These are phyloP conservation scores for Ascidia mentula DNA, from an alignment of 23 tunicate genomes.

Conservation along the genomic window DNA sequence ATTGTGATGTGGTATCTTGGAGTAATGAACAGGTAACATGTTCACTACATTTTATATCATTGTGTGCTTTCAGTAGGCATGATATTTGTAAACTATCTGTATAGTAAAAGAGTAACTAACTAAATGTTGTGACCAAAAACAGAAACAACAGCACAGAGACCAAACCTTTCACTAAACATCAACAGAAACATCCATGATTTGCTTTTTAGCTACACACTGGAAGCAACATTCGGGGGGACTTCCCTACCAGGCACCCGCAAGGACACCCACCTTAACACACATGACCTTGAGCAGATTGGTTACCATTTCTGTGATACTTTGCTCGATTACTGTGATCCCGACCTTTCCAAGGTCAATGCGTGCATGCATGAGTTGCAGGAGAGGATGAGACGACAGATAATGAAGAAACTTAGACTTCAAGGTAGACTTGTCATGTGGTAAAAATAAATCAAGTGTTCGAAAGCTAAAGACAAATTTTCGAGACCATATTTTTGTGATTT, in stretches of 20 bases:
- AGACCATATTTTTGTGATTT: too few relatives aligned
- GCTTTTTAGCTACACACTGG: slow-evolving; percentile 80
- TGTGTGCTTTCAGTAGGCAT: too few relatives aligned
- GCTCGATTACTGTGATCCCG: slow-evolving; percentile 93
- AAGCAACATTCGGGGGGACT: slow-evolving; percentile 93
- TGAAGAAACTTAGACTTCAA: slow-evolving; percentile 60
- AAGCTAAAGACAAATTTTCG: too few relatives aligned
- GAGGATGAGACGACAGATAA: slow-evolving; percentile 52
- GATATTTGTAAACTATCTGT: too few relatives aligned
- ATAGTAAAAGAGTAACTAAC: too few relatives aligned
- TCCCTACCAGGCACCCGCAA: slow-evolving; percentile 64
- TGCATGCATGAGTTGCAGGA: slow-evolving; percentile 77
- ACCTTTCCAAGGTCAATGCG: slow-evolving; percentile 70
- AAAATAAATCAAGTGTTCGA: too few relatives aligned
- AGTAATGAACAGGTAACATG: slow-evolving; percentile 79
- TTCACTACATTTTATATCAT: too few relatives aligned
- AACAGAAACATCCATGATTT: too few relatives aligned
- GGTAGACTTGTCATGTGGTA: background rate
- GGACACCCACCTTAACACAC: slow-evolving; percentile 79
- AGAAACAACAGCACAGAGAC: too few relatives aligned
- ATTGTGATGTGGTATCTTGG: slow-evolving; percentile 93
- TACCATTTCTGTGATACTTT: slow-evolving; percentile 88
- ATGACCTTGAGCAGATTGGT: slow-evolving; percentile 85
- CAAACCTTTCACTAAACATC: too few relatives aligned
- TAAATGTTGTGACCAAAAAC: too few relatives aligned